Conservation (phyloP, 2,888 invertebrate species). For the Cactoblastis cactorum region DNA sequence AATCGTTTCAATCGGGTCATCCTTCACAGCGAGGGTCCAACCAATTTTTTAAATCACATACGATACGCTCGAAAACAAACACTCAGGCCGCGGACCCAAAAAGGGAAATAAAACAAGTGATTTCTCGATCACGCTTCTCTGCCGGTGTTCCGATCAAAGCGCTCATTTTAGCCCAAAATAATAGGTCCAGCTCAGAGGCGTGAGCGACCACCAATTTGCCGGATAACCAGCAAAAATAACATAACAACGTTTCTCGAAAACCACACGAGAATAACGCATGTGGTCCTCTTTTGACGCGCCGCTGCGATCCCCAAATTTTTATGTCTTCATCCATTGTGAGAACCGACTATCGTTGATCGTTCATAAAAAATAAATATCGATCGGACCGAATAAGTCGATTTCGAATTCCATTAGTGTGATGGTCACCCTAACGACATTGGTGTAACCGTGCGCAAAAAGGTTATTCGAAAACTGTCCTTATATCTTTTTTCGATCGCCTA, state of each 20-base stretch:
- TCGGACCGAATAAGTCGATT: conserved; percentile 48
- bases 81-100: conserved; percentile 48
- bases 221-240: conserved; percentile 51
- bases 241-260: conserved; percentile 49
- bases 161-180: conserved; percentile 60
- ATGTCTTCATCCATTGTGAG: conserved; percentile 75
- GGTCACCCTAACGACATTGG: conserved; percentile 72
- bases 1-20: conserved; percentile 53
- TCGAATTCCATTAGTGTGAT: conserved; percentile 61
- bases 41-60: conserved; percentile 66
- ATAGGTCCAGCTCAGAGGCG: conserved; percentile 70
- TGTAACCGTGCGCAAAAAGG: conserved; percentile 62
- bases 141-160: conserved; percentile 47
- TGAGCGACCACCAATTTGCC: conserved; percentile 73
- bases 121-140: conserved; percentile 68
- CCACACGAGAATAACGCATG: conserved; percentile 64
- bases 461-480: conserved; percentile 56
- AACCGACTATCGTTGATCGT: conserved; percentile 46
- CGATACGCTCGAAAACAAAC: conserved; percentile 72
- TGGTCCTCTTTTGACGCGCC: conserved; percentile 71
- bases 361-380: conserved; percentile 50
- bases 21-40: conserved; percentile 44
- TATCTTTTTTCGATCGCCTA: conserved; percentile 50
- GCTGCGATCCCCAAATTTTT: conserved; percentile 66
- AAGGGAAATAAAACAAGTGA: conserved; percentile 51